A percentile compares a stretch with the other conserved stretches of the same genome.
These are phyloP conservation scores for Charina bottae DNA, from an alignment of 2,113 vertebrate species.

Conservation along the genomic window DNA sequence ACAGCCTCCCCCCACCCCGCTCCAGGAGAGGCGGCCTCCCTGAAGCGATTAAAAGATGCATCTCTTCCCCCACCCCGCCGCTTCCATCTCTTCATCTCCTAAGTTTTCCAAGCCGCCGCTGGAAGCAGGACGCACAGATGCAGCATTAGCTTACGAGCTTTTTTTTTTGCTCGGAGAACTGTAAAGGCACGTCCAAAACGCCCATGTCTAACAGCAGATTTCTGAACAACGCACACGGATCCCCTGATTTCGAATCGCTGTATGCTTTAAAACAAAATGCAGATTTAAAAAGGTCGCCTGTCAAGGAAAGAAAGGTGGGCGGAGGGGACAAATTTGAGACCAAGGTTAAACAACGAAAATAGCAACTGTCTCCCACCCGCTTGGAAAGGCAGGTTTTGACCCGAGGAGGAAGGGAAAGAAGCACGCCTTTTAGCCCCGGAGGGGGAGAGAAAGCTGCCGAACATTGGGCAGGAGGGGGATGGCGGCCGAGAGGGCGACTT, in stretches of 20 bases:
- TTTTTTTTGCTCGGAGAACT: neutral
- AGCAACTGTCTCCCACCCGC: neutral
- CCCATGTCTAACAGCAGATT: neutral
- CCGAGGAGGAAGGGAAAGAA: neutral
- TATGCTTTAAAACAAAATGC: neutral
- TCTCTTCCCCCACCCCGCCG: constrained; percentile 12
- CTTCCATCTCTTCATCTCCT: constrained; percentile 18
- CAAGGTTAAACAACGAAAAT: neutral
- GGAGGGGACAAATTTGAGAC: neutral
- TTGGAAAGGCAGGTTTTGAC: neutral
- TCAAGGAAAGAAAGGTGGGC: constrained; percentile 17
- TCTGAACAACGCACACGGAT: neutral
- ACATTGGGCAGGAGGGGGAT: neutral
- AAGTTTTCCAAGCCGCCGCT: constrained; percentile 4
- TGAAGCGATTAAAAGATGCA: constrained; percentile 56
- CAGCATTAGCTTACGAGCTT: constrained; percentile 13
- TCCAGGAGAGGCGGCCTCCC: constrained; percentile 50
- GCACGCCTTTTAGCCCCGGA: constrained; percentile 15
- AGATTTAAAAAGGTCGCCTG: neutral
- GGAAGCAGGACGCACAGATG: constrained; percentile 20
- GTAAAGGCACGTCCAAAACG: neutral
- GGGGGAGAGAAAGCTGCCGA: neutral
- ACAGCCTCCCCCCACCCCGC: neutral
- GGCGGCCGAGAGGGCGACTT: neutral
- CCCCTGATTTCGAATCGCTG: constrained; percentile 35